Conservation (phyloP, 2,113 vertebrate species). For the Bubalus kerabau region DNA sequence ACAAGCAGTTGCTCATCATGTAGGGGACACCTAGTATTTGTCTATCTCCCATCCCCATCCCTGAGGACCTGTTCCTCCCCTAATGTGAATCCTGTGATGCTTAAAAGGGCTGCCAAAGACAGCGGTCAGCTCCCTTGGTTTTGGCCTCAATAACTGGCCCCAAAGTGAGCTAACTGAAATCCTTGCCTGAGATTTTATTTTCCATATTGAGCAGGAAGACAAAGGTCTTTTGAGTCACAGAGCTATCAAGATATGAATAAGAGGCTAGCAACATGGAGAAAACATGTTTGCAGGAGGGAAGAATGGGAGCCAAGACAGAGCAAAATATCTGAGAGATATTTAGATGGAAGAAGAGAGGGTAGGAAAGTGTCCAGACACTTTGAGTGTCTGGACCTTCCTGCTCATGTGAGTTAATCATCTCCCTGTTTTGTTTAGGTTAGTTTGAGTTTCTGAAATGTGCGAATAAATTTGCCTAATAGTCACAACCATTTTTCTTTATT, state of each 20-base stretch:
- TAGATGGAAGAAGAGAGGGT: neutral
- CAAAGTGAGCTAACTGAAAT: neutral
- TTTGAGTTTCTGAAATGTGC: neutral
- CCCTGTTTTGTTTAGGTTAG: neutral
- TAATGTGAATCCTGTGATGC: neutral
- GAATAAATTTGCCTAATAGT: neutral
- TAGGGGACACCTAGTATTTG: neutral
- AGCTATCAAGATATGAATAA: neutral
- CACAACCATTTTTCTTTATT: constrained; percentile 53
- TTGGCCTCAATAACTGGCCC: neutral
- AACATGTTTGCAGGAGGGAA: neutral
- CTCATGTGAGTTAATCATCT: neutral
- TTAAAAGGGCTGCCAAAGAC: neutral
- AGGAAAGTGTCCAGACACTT: neutral
- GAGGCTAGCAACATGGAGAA: neutral
- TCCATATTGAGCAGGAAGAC: neutral
- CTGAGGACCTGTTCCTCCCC: neutral
- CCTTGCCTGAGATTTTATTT: neutral
- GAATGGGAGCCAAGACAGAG: neutral
- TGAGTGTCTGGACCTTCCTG: neutral
- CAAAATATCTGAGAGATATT: neutral
- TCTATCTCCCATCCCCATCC: neutral
- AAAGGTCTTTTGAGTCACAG: neutral
- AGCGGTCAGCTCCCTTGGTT: neutral
- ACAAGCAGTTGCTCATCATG: neutral